Evolutionary conservation across 2,888 invertebrate species (phyloP).

Genomic region (Diabrotica balteata): DNA sequence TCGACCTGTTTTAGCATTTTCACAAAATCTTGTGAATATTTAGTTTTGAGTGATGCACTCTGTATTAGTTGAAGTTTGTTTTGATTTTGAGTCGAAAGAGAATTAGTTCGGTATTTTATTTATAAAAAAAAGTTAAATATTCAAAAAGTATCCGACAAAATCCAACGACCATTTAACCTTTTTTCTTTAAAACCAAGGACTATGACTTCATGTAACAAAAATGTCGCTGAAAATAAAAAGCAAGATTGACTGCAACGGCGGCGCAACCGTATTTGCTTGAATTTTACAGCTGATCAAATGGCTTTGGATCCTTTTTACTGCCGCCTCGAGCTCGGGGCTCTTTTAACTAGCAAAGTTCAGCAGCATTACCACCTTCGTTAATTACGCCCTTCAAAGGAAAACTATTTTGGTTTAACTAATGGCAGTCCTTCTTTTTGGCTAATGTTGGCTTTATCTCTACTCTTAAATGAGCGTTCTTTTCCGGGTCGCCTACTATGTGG

Average conservation of each 20-base stretch:
- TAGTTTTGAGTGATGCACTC: no score
- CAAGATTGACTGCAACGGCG: slow-evolving; percentile 32
- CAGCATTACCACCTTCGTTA: slow-evolving; percentile 40
- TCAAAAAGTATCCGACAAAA: no score
- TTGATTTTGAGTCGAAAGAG: no score
- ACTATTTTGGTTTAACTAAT: slow-evolving; percentile 38
- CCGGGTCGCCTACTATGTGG: slow-evolving; percentile 8
- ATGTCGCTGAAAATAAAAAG: slow-evolving; percentile 25
- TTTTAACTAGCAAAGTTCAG: slow-evolving; percentile 41
- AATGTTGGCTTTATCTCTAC: slow-evolving; percentile 34
- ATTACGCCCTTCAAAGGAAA: slow-evolving; percentile 44
- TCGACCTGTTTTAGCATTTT: no score
- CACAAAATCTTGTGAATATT: no score
- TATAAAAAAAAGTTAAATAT: no score
- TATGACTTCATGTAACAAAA: slow-evolving; percentile 28
- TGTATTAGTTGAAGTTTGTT: no score
- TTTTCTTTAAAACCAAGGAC: no score
- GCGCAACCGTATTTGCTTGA: slow-evolving; percentile 40
- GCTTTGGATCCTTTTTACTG: slow-evolving; percentile 39
- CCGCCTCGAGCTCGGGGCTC: slow-evolving; percentile 24
- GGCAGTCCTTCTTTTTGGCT: slow-evolving; percentile 24
- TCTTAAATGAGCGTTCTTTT: slow-evolving; percentile 27
- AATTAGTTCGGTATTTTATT: no score
- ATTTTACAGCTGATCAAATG: slow-evolving; percentile 46
- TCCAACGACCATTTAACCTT: no score